A percentile compares a stretch with the other conserved stretches of the same genome.
phyloP scores from a whole-genome alignment of 2,797 vertebrate species.

The Adelosebastes latens region DNA sequence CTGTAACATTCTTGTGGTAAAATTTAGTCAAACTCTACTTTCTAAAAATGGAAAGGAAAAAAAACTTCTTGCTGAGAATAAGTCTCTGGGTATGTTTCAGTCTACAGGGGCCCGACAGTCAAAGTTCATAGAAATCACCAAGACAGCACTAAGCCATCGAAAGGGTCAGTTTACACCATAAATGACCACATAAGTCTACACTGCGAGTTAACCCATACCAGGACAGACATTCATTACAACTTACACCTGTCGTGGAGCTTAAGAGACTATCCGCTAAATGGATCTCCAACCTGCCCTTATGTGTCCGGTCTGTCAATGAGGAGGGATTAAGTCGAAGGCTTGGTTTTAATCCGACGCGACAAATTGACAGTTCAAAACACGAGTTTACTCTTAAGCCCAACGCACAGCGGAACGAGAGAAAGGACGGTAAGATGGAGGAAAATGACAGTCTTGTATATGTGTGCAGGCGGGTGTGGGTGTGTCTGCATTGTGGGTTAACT shows the following conservation, averaged over 20 bases:
- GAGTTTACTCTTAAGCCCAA: slow-evolving; percentile 17
- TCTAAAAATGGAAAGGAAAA: not conserved
- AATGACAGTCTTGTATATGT: slow-evolving; percentile 18
- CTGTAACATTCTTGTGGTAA: not conserved
- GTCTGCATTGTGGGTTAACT: slow-evolving; percentile 71
- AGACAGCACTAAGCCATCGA: slow-evolving; percentile 39
- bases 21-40: not conserved
- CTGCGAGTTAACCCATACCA: slow-evolving; percentile 38
- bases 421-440: slow-evolving; percentile 6
- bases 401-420: not conserved
- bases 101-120: slow-evolving; percentile 18
- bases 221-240: slow-evolving; percentile 52
- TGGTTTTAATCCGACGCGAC: slow-evolving; percentile 49
- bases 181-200: slow-evolving; percentile 30
- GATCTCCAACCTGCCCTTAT: slow-evolving; percentile 59
- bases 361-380: slow-evolving; percentile 41
- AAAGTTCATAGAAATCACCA: slow-evolving; percentile 43
- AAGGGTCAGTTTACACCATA: slow-evolving; percentile 56
- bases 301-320: slow-evolving; percentile 46
- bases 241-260: slow-evolving; percentile 75
- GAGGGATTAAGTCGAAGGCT: slow-evolving; percentile 41
- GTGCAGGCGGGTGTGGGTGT: slow-evolving; percentile 48
- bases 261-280: slow-evolving; percentile 59
- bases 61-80: not conserved
- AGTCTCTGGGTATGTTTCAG: not conserved